These are phyloP conservation scores for Cybosia mesomella DNA, from an alignment of 2,888 invertebrate genomes.

Conservation along the genomic window DNA sequence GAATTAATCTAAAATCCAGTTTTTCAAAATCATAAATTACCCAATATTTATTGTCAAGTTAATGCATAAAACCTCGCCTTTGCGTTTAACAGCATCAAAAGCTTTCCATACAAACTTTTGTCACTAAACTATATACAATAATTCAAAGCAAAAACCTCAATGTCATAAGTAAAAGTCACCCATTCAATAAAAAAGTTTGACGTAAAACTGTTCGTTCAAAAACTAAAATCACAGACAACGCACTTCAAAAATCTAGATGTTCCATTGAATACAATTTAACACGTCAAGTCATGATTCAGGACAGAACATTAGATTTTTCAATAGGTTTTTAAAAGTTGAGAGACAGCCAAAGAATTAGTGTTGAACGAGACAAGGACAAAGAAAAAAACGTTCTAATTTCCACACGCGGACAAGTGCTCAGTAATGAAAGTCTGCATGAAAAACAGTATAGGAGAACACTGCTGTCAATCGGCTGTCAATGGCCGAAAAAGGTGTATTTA, in stretches of 20 bases:
- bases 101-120: slow-evolving; percentile 1
- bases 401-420: slow-evolving; percentile 66
- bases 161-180: slow-evolving; percentile 32
- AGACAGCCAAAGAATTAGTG: slow-evolving; percentile 35
- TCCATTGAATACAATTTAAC: slow-evolving; percentile 42
- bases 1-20: not conserved
- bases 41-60: not conserved
- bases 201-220: slow-evolving; percentile 30
- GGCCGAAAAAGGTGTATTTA: slow-evolving; percentile 65
- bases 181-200: slow-evolving; percentile 26
- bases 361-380: slow-evolving; percentile 36
- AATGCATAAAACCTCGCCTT: not conserved
- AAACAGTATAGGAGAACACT: slow-evolving; percentile 64
- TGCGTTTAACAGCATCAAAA: not conserved
- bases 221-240: slow-evolving; percentile 28
- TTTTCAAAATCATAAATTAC: not conserved
- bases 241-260: slow-evolving; percentile 29
- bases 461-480: slow-evolving; percentile 67
- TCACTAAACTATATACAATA: slow-evolving; percentile 3
- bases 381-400: slow-evolving; percentile 57
- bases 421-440: slow-evolving; percentile 70
- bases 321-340: slow-evolving; percentile 29
- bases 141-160: slow-evolving; percentile 30
- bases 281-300: slow-evolving; percentile 42
- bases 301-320: slow-evolving; percentile 32